Base-by-base conservation (phyloP, 2,113 vertebrate species). In the Cyphomyrus discorhynchus region DNA sequence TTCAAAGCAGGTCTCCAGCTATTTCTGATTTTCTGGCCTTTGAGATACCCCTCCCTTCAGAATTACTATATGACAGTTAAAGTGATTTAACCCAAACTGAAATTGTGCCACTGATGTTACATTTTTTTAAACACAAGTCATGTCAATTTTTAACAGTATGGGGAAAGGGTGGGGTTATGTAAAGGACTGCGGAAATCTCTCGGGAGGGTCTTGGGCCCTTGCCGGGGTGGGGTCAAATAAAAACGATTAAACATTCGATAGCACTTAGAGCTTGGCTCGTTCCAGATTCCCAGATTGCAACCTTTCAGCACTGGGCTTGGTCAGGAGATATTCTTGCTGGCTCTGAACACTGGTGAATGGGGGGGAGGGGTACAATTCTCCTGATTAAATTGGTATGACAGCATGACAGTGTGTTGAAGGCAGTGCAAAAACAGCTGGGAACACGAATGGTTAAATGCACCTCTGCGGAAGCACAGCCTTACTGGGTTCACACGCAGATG, bases 171-270 rank as follows among this genome's bases (percentile, higher is more conserved):
- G 70, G 70, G 45, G 46, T n/a, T 46, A n/a, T 85, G 42, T 35
- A 52, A 52, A 52, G 27, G 47, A 86, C 35, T 27, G 84, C 4
- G 24, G 24, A 49, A 49, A 50, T 53, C 74, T 80, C 42, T 42
- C 7, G 19, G 86, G 46, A 62, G 53, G 3, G 2, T 53, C 47
- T 31, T 35, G 27, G 24, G 85, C 5, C n/a, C 45, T 27, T 9
- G 15, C 46, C 13, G 15, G 52, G 77, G 50, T 42, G 49, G 88
- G 35, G 9, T 83, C 46, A 53, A 86, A 86, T 53, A 86, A 89
- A 89, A 89, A 42, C 21, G 50, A 84, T 84, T 47, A 89, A 84
- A 47, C 42, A 46, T 89, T 84, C 10, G 21, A 83, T 84, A 89
- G 89, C 89, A 62, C 77, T 83, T 89, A 83, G 24, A 6, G 24